Conservation (phyloP, 2,113 vertebrate genomes). For the Picathartes gymnocephalus region DNA sequence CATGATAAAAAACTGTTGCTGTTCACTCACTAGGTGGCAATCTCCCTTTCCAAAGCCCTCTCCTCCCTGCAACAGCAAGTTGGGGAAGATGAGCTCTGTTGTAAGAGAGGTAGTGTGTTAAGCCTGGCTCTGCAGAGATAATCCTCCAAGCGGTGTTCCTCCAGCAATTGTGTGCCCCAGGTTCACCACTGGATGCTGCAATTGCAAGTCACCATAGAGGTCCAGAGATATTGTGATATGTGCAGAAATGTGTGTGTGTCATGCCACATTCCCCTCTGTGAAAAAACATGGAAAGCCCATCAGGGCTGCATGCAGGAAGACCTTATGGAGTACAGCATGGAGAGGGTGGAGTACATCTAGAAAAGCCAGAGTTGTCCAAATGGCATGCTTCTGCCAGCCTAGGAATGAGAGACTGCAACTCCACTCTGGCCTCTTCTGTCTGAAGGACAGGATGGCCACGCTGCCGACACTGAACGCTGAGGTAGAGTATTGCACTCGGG, state of each 20-base stretch:
- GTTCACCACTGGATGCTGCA: background rate
- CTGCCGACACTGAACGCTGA: accelerated
- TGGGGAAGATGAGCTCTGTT: background rate
- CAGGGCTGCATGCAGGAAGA: background rate
- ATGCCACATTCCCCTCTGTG: background rate
- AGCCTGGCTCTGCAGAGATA: background rate
- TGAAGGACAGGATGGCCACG: accelerated
- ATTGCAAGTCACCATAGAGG: background rate
- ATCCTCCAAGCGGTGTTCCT: background rate
- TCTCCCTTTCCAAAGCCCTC: background rate
- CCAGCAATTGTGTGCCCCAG: background rate
- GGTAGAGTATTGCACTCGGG: background rate
- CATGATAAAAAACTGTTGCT: background rate
- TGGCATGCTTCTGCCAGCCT: background rate
- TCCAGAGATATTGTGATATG: background rate
- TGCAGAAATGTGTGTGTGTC: accelerated
- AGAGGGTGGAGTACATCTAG: background rate
- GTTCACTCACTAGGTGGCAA: background rate
- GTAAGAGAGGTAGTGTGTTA: background rate
- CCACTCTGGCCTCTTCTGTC: background rate
- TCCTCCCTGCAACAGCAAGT: background rate
- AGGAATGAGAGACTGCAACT: background rate
- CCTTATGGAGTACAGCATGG: background rate
- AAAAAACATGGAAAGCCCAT: background rate
- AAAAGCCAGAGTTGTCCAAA: background rate